phyloP scores from a whole-genome alignment of 2,797 vertebrate species.

The Sebastes paucispinis region DNA sequence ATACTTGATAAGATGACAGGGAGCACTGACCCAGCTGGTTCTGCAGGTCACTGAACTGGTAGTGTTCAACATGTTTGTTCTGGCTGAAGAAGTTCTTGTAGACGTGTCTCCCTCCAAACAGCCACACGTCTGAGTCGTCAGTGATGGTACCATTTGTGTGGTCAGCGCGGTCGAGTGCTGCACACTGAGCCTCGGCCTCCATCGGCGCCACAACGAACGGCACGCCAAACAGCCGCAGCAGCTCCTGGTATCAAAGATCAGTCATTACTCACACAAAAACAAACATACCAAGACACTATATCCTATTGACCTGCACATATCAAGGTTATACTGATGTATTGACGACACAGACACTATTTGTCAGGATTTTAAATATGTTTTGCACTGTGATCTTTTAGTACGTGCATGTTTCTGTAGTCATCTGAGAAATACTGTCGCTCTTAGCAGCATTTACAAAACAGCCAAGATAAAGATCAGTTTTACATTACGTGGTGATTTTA shows the following conservation, averaged over 20 bases:
- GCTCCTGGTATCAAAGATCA: conserved; percentile 81
- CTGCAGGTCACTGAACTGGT: conserved; percentile 91
- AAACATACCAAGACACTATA: neutral
- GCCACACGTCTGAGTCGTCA: conserved; percentile 97
- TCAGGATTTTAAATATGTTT: neutral
- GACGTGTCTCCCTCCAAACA: conserved; percentile 95
- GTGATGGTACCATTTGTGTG: conserved; percentile 97
- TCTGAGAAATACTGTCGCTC: neutral
- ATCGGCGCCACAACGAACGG: conserved; percentile 93
- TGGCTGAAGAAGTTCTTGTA: conserved; percentile 98
- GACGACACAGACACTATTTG: neutral
- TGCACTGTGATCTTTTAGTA: neutral
- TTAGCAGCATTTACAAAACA: conserved; percentile 27
- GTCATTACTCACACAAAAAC: neutral
- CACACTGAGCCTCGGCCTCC: conserved; percentile 98
- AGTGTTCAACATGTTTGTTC: conserved; percentile 92
- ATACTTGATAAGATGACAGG: neutral
- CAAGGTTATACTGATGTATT: neutral
- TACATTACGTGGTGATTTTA: conserved; percentile 9
- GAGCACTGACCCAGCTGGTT: conserved; percentile 88
- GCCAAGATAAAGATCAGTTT: neutral
- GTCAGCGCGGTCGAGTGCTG: conserved; percentile 88
- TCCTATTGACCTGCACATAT: neutral
- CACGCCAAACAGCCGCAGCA: conserved; percentile 92
- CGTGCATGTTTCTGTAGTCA: neutral